Base-by-base conservation (phyloP, 1,140 invertebrate genomes). In the Lepidotrigona ventralis region DNA sequence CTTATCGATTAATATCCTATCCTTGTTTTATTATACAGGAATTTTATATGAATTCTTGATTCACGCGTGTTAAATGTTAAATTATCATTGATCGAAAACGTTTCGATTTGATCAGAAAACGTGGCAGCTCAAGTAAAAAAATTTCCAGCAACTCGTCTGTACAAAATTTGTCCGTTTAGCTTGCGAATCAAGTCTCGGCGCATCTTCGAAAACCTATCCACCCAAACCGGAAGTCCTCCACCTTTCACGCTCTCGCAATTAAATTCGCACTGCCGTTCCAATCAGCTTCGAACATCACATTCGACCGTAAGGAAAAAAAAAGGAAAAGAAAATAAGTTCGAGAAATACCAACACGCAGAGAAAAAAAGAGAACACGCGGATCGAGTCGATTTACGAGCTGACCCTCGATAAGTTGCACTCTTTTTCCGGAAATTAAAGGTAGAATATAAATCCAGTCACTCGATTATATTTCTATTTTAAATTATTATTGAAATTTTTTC, bases 161-260 rank as follows among this genome's bases (percentile, higher is more conserved):
- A 19, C 8, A 4, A 66, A 66, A 66, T 33, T 33, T 9, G 19
- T 33, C 29, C 1, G 19, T 66, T 8, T 66, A 11, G 26, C 1
- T 66, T 33, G 4, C 17, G 29, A 66, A 3, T 4, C 19, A 12
- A 33, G 29, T 5, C 0, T 66, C 12, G 6, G 64, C 12, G 29
- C 64, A 17, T 15, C 26, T 66, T 66, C 29, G 21, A 33, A 46
- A 33, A 66, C 17, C 64, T 33, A 66, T 66, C 2, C 64, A 66
- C 29, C 64, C 26, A 26, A 66, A 66, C 64, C 64, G 64, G 64
- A 66, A 66, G 64, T 33, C 64, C 64, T 66, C 64, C 29, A 66
- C 64, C 64, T 66, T 66, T 66, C 64, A 66, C 29, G 64, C 29
- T 66, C 64, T 66, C 21, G 64, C 64, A 66, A 66, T 66, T 66